These are phyloP conservation scores for Poecilia gillii DNA, from an alignment of 2,797 vertebrate species.

Conservation along the genomic window DNA sequence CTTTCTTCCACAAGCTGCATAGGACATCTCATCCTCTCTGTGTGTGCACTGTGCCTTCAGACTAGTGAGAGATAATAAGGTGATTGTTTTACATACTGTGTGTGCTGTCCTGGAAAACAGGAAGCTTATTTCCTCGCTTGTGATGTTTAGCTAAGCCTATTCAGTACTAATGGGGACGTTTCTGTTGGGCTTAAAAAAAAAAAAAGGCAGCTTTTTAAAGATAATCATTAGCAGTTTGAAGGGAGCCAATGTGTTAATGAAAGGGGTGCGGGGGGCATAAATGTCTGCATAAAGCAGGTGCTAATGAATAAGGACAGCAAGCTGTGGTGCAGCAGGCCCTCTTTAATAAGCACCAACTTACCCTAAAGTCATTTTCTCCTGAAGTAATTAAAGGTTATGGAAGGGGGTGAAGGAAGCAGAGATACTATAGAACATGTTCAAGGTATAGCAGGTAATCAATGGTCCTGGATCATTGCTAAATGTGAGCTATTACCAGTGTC, in stretches of 20 bases:
- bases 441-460: neutral
- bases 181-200: conserved; percentile 1
- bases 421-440: conserved; percentile 4
- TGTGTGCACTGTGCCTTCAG: neutral
- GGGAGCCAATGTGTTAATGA: conserved; percentile 56
- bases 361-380: conserved; percentile 45
- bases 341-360: conserved; percentile 53
- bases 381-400: conserved; percentile 44
- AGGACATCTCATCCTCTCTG: neutral
- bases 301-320: conserved; percentile 58
- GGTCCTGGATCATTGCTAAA: conserved; percentile 21
- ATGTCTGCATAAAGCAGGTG: conserved; percentile 52
- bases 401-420: conserved; percentile 11
- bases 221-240: conserved; percentile 31
- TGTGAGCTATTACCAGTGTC: conserved; percentile 22
- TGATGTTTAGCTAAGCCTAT: neutral
- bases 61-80: neutral
- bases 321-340: conserved; percentile 25
- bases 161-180: neutral
- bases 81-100: neutral
- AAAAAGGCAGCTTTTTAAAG: neutral
- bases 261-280: conserved; percentile 32
- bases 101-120: neutral
- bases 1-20: neutral
- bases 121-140: neutral